Conservation (phyloP, 2,888 invertebrate species). For the Polydrusus pterygomalis region DNA sequence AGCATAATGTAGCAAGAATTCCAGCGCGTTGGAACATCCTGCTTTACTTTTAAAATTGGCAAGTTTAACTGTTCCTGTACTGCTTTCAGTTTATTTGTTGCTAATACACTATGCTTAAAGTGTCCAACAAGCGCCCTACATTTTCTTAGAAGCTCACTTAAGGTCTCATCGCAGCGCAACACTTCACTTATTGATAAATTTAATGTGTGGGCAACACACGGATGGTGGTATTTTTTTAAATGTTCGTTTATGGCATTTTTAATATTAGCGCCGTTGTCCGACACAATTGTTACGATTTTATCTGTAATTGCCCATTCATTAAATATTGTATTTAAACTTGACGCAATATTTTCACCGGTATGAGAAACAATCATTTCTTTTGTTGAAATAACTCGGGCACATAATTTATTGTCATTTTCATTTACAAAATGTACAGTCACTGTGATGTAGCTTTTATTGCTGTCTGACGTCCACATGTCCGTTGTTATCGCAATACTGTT, state of each 20-base stretch:
- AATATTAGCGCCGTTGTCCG: too few relatives aligned
- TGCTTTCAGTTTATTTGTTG: neutral
- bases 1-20: slow-evolving; percentile 41
- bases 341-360: slow-evolving; percentile 44
- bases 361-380: slow-evolving; percentile 55
- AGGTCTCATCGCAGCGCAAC: slow-evolving; percentile 1
- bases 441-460: slow-evolving; percentile 58
- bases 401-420: slow-evolving; percentile 53
- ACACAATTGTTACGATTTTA: slow-evolving; percentile 56
- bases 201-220: slow-evolving; percentile 62
- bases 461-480: slow-evolving; percentile 63
- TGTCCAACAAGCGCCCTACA: slow-evolving; percentile 27
- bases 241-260: neutral
- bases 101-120: slow-evolving; percentile 28
- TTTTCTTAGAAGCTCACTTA: slow-evolving; percentile 24
- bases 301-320: slow-evolving; percentile 34
- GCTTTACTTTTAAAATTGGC: slow-evolving; percentile 26
- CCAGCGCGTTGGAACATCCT: slow-evolving; percentile 33
- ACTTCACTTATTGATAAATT: slow-evolving; percentile 7
- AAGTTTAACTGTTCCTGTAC: slow-evolving; percentile 1
- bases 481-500: slow-evolving; percentile 59
- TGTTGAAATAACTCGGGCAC: slow-evolving; percentile 55
- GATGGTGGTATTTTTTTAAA: slow-evolving; percentile 58
- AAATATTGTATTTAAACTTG: slow-evolving; percentile 16
- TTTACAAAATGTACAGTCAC: slow-evolving; percentile 61